Base-by-base conservation (phyloP, 1,140 invertebrate species). In the Palaemon carinicauda region DNA sequence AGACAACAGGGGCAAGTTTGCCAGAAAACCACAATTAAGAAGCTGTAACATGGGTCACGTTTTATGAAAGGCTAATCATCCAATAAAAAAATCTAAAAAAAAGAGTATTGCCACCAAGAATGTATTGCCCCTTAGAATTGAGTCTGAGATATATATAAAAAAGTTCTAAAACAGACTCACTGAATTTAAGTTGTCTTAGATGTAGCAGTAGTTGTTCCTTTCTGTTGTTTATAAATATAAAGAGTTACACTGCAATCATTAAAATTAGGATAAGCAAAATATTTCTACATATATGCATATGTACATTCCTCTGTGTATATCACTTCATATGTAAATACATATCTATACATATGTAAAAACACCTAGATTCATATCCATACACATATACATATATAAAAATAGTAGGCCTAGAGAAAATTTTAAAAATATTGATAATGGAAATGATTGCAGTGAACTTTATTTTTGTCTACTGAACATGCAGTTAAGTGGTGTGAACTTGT, bases 401-500 rank as follows among this genome's bases (percentile, higher is more conserved):
- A 29, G 31, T 33, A 81, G 50, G 56, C 29, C 5, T 81, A 0
- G 71, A 79, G n/a, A 81, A 52, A 51, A 53, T 51, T 41, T 41
- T 73, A 54, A 86, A 86, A 80, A 31, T 29, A 33, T 53, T 80
- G 27, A 21, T 56, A 7, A 31, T 27, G 65, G 29, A 54, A 79
- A 79, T 80, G 77, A 80, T 86, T 86, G 75, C 84, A 80, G 41
- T 86, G 33, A 80, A 86, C 77, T 86, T 31, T 21, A 29, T 74
- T 80, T 86, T 77, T 86, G 84, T 86, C 84, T 86, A 86, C 84
- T 86, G 69, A 79, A 69, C 84, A 86, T 86, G 84, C 84, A 86
- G 65, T 86, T 86, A 80, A 53, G 75, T 80, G 84, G 84, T 86
- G 65, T 86, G 84, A 86, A 86, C 84, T 86, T 86, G 84, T 86